A percentile compares a stretch with the other conserved stretches of the same genome.
Evolutionary conservation across 53 echinoderm and acorn worm species (phyloP).

Genomic region (Holothuria leucospilota): DNA sequence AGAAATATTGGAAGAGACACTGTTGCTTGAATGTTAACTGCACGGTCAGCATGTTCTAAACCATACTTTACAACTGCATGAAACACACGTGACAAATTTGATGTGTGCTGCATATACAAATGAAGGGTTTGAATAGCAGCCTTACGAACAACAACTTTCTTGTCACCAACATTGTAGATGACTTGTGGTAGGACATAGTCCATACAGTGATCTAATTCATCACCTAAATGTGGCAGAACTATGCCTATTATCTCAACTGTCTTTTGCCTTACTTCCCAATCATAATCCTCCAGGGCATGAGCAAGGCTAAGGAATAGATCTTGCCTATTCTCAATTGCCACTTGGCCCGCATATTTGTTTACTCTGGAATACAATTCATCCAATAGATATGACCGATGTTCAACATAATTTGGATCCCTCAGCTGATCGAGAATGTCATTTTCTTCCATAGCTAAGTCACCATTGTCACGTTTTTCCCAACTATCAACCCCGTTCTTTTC

Average conservation of each 20-base stretch:
- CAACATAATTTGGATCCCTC: conserved; percentile 77
- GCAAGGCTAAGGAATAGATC: conserved; percentile 83
- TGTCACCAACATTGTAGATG: conserved; percentile 85
- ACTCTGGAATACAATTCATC: conserved; percentile 82
- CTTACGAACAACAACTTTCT: conserved; percentile 78
- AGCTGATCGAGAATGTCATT: conserved; percentile 90
- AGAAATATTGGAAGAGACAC: conserved; percentile 85
- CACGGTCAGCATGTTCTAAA: conserved; percentile 82
- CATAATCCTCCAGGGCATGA: conserved; percentile 70
- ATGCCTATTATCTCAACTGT: conserved; percentile 89
- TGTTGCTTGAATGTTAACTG: conserved; percentile 82
- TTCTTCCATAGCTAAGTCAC: conserved; percentile 90
- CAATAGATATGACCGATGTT: conserved; percentile 80
- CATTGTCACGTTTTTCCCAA: conserved; percentile 34
- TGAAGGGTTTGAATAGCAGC: conserved; percentile 89
- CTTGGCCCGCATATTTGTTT: conserved; percentile 87
- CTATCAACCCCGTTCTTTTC: conserved; percentile 26
- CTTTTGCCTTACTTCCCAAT: conserved; percentile 81
- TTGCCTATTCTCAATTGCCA: conserved; percentile 79
- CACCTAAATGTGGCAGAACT: conserved; percentile 84
- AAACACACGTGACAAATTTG: conserved; percentile 82
- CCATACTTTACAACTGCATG: conserved; percentile 85
- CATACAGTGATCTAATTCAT: conserved; percentile 93
- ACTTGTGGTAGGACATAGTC: conserved; percentile 78
- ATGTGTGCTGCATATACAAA: conserved; percentile 91